Evolutionary conservation across 2,888 invertebrate genomes (phyloP), one percentile per base, ranked within the genome.

Genomic region (Gymnocheta viridis): DNA sequence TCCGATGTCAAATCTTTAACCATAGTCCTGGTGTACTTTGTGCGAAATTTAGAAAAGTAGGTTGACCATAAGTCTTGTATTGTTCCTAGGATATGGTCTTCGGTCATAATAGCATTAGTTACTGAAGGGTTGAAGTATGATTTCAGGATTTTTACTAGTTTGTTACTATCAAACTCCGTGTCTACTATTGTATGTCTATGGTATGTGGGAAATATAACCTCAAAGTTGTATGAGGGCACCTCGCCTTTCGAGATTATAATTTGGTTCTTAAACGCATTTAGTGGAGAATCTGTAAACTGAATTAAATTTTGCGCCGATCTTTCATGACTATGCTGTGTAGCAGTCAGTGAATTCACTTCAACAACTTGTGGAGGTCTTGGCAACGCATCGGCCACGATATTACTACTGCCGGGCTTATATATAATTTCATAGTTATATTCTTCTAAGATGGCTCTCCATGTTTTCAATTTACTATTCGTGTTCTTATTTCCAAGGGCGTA

Each of bases 341-440:
- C 38, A 2, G 54, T 66, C 22, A 74, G 14, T 12, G 74, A 64
- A 29, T 64, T 51, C 3, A 60, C n/a, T n/a, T n/a, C n/a, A n/a
- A n/a, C n/a, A n/a, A n/a, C n/a, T n/a, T n/a, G n/a, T 2, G 6
- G 38, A 12, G 19, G 38, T 44, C 41, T 70, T 3, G 51, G 70
- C 4, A 78, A 24, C 6, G 70, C 70, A n/a, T n/a, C n/a, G n/a
- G n/a, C n/a, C n/a, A n/a, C n/a, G n/a, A n/a, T 70, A 49, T 77
- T 77, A 14, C 19, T 58, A n/a, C 58, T 58, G 2, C 58, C 49
- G 6, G 47, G 60, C 14, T 72, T 60, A 24, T 60, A 72, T 35
- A 12, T 69, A 1, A 78, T 38, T 6, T 78, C 77, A 60, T 77
- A n/a, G n/a, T n/a, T n/a, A n/a, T n/a, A n/a, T 4, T 76, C 66